Evolutionary conservation across 2,797 vertebrate species (phyloP).

Genomic region (Pseudochirops cupreus): DNA sequence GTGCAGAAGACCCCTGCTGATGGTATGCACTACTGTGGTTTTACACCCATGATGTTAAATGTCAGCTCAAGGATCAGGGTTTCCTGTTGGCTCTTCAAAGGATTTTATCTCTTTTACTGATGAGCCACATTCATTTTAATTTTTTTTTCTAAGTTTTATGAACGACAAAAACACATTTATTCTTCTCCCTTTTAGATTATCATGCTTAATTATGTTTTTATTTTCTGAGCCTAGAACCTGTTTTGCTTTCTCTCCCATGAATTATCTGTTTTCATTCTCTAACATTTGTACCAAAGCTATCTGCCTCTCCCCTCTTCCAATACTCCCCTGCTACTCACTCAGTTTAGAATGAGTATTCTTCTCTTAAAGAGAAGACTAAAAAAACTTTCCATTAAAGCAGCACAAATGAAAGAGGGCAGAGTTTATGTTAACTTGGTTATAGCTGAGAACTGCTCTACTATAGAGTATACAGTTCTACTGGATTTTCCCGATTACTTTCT

Average conservation of each 20-base stretch:
- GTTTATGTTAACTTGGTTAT: background rate
- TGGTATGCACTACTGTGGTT: background rate
- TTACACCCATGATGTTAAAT: background rate
- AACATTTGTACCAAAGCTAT: background rate
- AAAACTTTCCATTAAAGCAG: background rate
- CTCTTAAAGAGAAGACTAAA: background rate
- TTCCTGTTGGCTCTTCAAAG: background rate
- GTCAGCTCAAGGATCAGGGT: background rate
- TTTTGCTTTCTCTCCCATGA: background rate
- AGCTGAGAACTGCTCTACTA: background rate
- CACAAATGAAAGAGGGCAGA: background rate
- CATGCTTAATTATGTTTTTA: background rate
- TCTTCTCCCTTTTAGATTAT: background rate
- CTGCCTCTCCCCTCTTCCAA: background rate
- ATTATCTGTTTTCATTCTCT: background rate
- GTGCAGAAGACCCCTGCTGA: background rate
- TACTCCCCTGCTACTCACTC: background rate
- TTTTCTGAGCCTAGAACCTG: background rate
- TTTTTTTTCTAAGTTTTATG: background rate
- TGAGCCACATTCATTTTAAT: background rate
- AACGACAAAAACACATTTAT: background rate
- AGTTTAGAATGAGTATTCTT: background rate
- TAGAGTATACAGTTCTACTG: background rate
- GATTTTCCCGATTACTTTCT: background rate
- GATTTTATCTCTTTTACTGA: background rate